Percentiles rank a stretch among this genome's conserved stretches.
Conservation (phyloP, 2,113 vertebrate genomes). For the Sialia sialis region DNA sequence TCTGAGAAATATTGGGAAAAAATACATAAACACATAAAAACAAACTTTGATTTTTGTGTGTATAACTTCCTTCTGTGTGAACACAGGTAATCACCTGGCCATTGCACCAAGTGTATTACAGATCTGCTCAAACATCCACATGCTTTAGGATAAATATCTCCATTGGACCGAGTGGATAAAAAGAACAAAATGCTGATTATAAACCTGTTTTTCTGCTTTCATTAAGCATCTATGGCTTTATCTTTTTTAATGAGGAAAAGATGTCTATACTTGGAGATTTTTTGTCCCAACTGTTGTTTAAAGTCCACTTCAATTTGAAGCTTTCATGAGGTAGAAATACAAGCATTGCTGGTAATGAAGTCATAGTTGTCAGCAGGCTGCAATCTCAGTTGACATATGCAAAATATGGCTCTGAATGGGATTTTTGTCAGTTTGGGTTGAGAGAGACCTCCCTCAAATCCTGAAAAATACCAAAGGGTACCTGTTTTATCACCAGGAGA, state of each 20-base stretch:
- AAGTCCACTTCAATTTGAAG: neutral
- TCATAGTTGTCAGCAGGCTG: neutral
- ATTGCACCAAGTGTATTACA: neutral
- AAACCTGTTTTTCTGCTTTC: neutral
- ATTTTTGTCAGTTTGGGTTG: neutral
- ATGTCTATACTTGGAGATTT: accelerated
- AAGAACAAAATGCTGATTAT: neutral
- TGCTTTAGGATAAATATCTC: neutral
- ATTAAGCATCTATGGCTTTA: neutral
- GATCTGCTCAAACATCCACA: neutral
- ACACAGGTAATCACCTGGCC: neutral
- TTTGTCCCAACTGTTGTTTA: neutral
- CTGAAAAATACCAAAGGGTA: neutral
- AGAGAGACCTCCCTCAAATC: neutral
- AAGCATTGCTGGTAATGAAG: neutral
- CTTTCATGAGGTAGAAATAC: neutral
- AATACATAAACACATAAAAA: accelerated
- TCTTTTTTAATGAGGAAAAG: neutral
- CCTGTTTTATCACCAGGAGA: neutral
- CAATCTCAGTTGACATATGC: neutral
- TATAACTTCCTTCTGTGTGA: neutral
- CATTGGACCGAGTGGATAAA: neutral
- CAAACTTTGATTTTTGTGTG: neutral
- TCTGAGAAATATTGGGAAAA: neutral
- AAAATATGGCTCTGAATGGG: neutral